A percentile compares a stretch with the other conserved stretches of the same genome.
Evolutionary conservation across 2,888 invertebrate genomes (phyloP).

Genomic region (Merodon equestris): DNA sequence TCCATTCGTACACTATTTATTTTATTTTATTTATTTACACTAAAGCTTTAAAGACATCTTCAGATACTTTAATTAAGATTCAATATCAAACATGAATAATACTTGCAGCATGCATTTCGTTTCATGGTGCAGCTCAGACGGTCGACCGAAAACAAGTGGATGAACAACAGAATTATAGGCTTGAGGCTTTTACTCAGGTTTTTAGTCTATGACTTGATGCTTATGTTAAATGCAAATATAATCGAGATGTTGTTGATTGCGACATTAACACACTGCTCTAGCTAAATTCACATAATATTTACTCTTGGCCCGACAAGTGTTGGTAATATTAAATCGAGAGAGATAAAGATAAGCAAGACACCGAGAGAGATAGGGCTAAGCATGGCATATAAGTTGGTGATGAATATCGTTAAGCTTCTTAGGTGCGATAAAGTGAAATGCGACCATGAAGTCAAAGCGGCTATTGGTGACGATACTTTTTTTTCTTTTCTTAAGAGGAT

Average conservation of each 20-base stretch:
- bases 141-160: neutral
- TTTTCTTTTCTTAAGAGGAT: slow-evolving; percentile 23
- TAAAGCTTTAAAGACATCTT: neutral
- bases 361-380: neutral
- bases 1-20: too few species aligned
- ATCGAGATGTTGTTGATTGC: slow-evolving; percentile 42
- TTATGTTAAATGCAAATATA: slow-evolving; percentile 39
- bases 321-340: neutral
- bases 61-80: neutral
- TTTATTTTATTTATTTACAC: neutral
- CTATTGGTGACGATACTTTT: slow-evolving; percentile 3
- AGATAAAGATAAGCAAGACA: neutral
- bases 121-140: neutral
- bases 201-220: slow-evolving; percentile 1
- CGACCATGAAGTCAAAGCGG: slow-evolving; percentile 38
- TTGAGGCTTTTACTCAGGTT: slow-evolving; percentile 4
- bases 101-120: slow-evolving; percentile 30
- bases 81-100: slow-evolving; percentile 2
- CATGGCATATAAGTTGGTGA: slow-evolving; percentile 23
- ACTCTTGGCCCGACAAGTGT: neutral
- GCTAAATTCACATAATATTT: neutral
- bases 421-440: slow-evolving; percentile 40
- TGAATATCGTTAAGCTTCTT: slow-evolving; percentile 52
- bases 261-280: slow-evolving; percentile 9
- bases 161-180: too few species aligned